Base-by-base conservation (phyloP, 2,113 vertebrate genomes). In the Melanocharis versteri region DNA sequence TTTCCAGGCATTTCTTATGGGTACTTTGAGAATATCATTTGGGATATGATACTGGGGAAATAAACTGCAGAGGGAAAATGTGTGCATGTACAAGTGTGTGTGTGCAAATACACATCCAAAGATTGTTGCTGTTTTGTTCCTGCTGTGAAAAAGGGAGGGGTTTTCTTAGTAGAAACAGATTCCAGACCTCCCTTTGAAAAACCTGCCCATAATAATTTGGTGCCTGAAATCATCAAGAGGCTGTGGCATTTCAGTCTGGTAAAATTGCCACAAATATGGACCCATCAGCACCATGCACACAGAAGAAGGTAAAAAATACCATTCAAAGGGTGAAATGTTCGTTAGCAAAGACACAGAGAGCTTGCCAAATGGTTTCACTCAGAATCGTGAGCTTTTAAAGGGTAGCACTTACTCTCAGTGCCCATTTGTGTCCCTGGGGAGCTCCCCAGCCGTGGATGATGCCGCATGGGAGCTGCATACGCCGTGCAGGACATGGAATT, bases 231-330 rank as follows among this genome's bases (percentile, higher is more conserved):
- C 19, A 30, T 70, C 22, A 35, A 30, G 42, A 69, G 5, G 30
- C 35, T 42, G n/a, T 37, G 40, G 30, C 2, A 4, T 37, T 51
- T 83, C 53, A 44, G 2, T 30, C 45, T 17, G 5, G 28, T 40
- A 19, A 72, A 92, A 64, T 0, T 61, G 31, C 23, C 44, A 13
- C n/a, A 47, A 16, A 3, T 7, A 30, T 0, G 1, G 48, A 51
- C 57, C 14, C 26, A 27, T 60, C 40, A 28, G 54, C 54, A 33
- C 54, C 33, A 45, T 6, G 39, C 13, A 44, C 40, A n/a, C 6
- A 28, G 18, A 73, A 58, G 20, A 53, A 18, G 22, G 31, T 15
- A 47, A 47, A 47, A 83, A 50, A 57, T 12, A 26, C 35, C 10
- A 92, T 75, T 50, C 33, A 54, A 77, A 21, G 54, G n/a, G 47